Evolutionary conservation across 2,113 vertebrate genomes (phyloP).

Genomic region (Xiphias gladius): DNA sequence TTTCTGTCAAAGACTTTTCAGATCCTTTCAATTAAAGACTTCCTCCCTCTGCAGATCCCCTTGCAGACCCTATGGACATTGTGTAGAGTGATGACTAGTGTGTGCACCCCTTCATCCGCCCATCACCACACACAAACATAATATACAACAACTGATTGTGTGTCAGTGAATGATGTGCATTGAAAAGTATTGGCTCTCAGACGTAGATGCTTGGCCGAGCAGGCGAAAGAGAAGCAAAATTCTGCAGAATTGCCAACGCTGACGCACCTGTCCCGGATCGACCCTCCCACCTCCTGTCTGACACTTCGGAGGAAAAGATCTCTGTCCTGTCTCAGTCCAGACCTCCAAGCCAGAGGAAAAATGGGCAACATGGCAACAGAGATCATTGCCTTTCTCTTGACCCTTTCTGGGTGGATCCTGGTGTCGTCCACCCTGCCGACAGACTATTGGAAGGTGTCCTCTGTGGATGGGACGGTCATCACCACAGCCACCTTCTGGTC

Average conservation of each 20-base stretch:
- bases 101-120: slow-evolving; percentile 12
- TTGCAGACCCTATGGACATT: slow-evolving; percentile 64
- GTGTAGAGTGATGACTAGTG: slow-evolving; percentile 74
- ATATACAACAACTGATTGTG: slow-evolving; percentile 45
- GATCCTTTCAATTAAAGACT: slow-evolving; percentile 78
- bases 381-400: slow-evolving; percentile 90
- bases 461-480: slow-evolving; percentile 95
- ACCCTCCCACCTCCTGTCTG: slow-evolving; percentile 53
- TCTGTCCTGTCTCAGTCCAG: slow-evolving; percentile 6
- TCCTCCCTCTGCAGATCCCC: slow-evolving; percentile 71
- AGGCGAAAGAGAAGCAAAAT: slow-evolving; percentile 30
- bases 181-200: slow-evolving; percentile 62
- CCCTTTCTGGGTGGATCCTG: slow-evolving; percentile 91
- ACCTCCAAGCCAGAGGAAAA: slow-evolving; percentile 26
- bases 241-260: slow-evolving; percentile 37
- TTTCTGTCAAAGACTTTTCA: slow-evolving; percentile 64
- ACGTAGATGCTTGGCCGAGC: slow-evolving; percentile 51
- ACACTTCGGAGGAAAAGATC: slow-evolving; percentile 28
- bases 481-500: slow-evolving; percentile 96
- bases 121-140: slow-evolving; percentile 28
- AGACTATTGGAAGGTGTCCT: slow-evolving; percentile 97
- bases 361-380: slow-evolving; percentile 86
- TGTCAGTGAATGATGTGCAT: slow-evolving; percentile 46
- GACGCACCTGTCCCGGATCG: slow-evolving; percentile 42
- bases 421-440: slow-evolving; percentile 92